Base-by-base conservation (phyloP, 1,140 invertebrate genomes). In the Zaprionus gabonicus region DNA sequence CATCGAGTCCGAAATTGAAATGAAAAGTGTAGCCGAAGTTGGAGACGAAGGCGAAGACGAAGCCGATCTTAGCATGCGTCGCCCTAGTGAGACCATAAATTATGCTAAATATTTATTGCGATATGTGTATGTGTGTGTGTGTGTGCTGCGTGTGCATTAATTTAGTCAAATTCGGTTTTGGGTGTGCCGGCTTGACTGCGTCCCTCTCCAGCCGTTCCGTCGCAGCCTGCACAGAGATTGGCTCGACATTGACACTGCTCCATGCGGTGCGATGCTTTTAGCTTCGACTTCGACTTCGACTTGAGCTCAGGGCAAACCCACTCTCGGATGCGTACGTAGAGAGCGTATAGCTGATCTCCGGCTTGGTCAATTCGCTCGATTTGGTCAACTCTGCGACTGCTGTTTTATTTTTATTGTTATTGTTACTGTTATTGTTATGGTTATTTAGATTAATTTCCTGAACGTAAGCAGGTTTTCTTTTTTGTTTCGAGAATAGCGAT, bases 371-470 rank as follows among this genome's bases (percentile, higher is more conserved):
- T 72, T 67, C 73, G 23, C 69, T 15, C 65, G 71, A 62, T 63
- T 66, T 51, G 46, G 46, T 51, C 46, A 51, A 25, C 46, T 23
- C 46, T 25, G 20, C 46, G 46, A 5, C 46, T 60, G 59, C 46
- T 58, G 65, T n/a, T 67, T 67, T 23, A 20, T 23, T 67, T 67
- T 46, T 46, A 46, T 46, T 46, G 41, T 46, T 51, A 23, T 56
- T 71, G 41, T 71, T 71, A 51, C 10, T 51, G 20, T 23, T 51
- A 73, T 73, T 72, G 64, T 74, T 88, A 82, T 88, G 76, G 85
- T 80, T 85, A 90, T 88, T 90, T 70, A 85, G 85, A 88, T 88
- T 75, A 77, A 83, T 88, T 88, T 88, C 84, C 85, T 87, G 76
- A 67, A 82, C 71, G 78, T 69, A 71, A 81, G 73, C 74, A 70